These are phyloP conservation scores for Orthosia incerta DNA, from an alignment of 2,888 invertebrate species.

Conservation along the genomic window DNA sequence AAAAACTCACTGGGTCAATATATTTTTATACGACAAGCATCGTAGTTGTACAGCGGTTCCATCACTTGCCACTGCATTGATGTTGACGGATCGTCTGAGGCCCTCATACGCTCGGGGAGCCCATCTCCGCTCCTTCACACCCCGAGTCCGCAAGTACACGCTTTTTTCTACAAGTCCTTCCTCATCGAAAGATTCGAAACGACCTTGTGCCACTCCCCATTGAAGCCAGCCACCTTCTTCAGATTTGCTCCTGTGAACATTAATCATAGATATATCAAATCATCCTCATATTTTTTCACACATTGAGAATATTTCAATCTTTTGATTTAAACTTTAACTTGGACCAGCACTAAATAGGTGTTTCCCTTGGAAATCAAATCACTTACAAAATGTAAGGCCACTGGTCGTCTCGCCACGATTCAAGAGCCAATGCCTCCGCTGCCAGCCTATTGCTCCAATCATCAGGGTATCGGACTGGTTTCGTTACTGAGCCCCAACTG, in stretches of 20 bases:
- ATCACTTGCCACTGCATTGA: slow-evolving; percentile 86
- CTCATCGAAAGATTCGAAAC: slow-evolving; percentile 85
- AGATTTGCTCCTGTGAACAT: slow-evolving; percentile 77
- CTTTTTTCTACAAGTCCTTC: slow-evolving; percentile 76
- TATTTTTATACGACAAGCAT: slow-evolving; percentile 86
- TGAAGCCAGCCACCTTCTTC: slow-evolving; percentile 91
- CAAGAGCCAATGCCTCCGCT: slow-evolving; percentile 90
- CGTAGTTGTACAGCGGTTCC: slow-evolving; percentile 91
- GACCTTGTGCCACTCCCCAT: slow-evolving; percentile 92
- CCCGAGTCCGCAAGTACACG: slow-evolving; percentile 88
- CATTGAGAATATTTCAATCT: background rate
- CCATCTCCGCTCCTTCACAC: slow-evolving; percentile 87
- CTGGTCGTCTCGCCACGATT: slow-evolving; percentile 90
- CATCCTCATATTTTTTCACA: too few relatives aligned
- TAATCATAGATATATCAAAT: background rate
- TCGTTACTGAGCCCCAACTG: slow-evolving; percentile 91
- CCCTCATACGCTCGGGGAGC: slow-evolving; percentile 74
- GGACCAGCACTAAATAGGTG: too few relatives aligned
- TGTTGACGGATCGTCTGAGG: slow-evolving; percentile 76
- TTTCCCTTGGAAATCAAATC: too few relatives aligned
- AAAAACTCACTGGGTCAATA: slow-evolving; percentile 90
- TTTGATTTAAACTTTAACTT: too few relatives aligned
- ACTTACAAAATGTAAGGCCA: slow-evolving; percentile 91
- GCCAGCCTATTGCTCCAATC: slow-evolving; percentile 90
- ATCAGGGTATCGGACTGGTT: slow-evolving; percentile 88